These are phyloP conservation scores for Cactoblastis cactorum DNA, from an alignment of 2,888 invertebrate genomes.

Conservation along the genomic window DNA sequence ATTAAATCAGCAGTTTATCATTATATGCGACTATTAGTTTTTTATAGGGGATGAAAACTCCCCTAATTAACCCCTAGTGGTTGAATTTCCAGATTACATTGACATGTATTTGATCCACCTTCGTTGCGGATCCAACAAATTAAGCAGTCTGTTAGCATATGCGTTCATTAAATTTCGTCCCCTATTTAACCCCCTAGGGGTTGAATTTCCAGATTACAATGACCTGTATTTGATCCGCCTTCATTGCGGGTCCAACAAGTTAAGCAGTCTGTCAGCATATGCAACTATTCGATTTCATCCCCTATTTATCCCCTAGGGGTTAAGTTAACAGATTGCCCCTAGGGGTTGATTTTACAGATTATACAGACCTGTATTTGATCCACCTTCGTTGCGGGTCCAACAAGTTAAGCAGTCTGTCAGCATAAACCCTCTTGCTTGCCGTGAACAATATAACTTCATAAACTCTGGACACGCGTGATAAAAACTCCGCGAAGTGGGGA, in stretches of 20 bases:
- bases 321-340: not conserved
- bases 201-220: not conserved
- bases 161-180: not conserved
- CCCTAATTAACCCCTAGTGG: not conserved
- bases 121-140: too few species aligned
- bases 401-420: slow-evolving; percentile 94
- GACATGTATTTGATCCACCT: too few species aligned
- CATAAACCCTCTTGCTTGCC: slow-evolving; percentile 96
- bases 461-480: slow-evolving; percentile 90
- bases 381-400: slow-evolving; percentile 92
- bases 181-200: not conserved
- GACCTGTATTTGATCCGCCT: too few species aligned
- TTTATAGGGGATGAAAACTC: too few species aligned
- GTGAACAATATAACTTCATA: slow-evolving; percentile 98
- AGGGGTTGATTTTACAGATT: too few species aligned
- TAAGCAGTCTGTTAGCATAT: too few species aligned
- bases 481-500: slow-evolving; percentile 94
- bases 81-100: not conserved
- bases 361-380: slow-evolving; percentile 86
- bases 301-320: not conserved
- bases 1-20: too few species aligned
- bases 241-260: too few species aligned
- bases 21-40: too few species aligned
- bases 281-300: not conserved
- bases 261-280: too few species aligned